A percentile compares a stretch with the other conserved stretches of the same genome.
Evolutionary conservation across 2,888 invertebrate species (phyloP).

Genomic region (Mimumesa dahlbomi): DNA sequence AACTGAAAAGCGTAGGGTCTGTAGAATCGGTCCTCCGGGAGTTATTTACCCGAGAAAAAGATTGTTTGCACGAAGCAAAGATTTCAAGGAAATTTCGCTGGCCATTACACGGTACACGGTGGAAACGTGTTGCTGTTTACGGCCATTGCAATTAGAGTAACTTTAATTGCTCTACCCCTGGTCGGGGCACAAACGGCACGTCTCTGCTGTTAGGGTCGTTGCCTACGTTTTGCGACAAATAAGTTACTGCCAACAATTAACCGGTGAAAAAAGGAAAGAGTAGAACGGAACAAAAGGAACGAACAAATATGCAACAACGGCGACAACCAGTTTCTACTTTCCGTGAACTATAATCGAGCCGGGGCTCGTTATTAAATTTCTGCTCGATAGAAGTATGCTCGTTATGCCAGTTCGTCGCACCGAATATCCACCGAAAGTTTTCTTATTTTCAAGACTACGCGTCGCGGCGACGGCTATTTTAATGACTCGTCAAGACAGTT

Average conservation of each 20-base stretch:
- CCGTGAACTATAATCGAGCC: constrained; percentile 10
- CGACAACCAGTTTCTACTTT: background rate
- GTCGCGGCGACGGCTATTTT: too few species aligned
- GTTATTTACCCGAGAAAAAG: background rate
- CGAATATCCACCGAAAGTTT: too few species aligned
- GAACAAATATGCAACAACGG: background rate
- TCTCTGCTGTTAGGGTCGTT: constrained; percentile 16
- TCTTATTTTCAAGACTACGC: too few species aligned
- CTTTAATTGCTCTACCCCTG: constrained; percentile 42
- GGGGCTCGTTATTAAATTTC: constrained; percentile 22
- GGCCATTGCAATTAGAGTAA: constrained; percentile 45
- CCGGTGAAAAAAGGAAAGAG: constrained; percentile 10
- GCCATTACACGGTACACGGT: background rate
- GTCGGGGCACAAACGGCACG: constrained; percentile 6
- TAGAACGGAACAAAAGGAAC: too few species aligned
- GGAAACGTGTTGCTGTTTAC: constrained; percentile 35
- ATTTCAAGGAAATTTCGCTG: constrained; percentile 5
- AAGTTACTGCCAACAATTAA: constrained; percentile 29
- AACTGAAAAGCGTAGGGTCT: too few species aligned
- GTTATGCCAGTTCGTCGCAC: too few species aligned
- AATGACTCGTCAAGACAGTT: too few species aligned
- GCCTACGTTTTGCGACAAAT: constrained; percentile 6
- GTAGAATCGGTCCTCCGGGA: too few species aligned
- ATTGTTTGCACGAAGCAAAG: constrained; percentile 1
- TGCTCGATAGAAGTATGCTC: too few species aligned